Evolutionary conservation across 2,113 vertebrate species (phyloP), one percentile per base, ranked within the genome.

Genomic region (Neodon shergylaensis): DNA sequence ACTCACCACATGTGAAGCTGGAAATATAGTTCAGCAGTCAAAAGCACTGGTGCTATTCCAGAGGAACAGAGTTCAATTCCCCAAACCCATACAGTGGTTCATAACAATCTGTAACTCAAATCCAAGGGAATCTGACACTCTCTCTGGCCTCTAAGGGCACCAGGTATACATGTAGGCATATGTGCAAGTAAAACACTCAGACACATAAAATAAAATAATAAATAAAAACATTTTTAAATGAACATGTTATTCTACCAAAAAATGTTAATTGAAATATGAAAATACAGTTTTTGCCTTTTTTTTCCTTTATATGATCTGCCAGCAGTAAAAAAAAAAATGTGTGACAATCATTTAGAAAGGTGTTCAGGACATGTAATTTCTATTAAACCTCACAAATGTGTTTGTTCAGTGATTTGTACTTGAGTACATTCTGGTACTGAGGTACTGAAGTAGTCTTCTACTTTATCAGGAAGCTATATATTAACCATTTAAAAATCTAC

Each of bases 381-480:
- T 65, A 28, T 68, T 49, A 74, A 77, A 83, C 76, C 82, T 92
- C 5, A 90, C 24, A 92, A 47, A 7, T 52, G 21, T 44, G 26
- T 84, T 63, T 90, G 36, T 58, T 58, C 49, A 77, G 22, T 54
- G 49, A 85, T 72, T 81, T 94, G 90, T 73, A 72, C 36, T n/a
- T 21, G 17, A 39, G 70, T 72, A 42, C n/a, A 65, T 65, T 84
- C 26, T 63, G 73, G 19, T 54, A 76, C 44, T 85, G 1, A 88
- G 19, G 3, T 54, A 65, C 44, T 85, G 2, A 85, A 19, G 1
- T 58, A 49, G 6, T 58, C 68, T 86, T 81, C 33, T 77, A 82
- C 54, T 95, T 82, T 92, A 74, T 82, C 58, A 73, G 52, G 13
- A 52, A 87, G 58, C 72, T 65, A 90, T 76, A 21, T 89, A 76